These are phyloP conservation scores for Pithys albifrons DNA, from an alignment of 2,113 vertebrate genomes.

Conservation along the genomic window DNA sequence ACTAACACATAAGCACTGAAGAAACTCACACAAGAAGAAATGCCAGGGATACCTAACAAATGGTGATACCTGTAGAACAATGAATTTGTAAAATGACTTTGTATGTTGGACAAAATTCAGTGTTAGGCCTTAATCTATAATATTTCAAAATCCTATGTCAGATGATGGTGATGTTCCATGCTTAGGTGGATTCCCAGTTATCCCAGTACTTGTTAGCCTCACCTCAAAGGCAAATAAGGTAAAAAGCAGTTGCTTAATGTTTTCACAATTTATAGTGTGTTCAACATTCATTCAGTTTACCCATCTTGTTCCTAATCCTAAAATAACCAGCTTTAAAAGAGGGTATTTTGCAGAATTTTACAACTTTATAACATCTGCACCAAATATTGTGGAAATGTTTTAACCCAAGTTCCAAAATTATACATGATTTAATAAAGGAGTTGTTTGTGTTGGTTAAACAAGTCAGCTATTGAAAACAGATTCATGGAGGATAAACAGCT, in stretches of 20 bases:
- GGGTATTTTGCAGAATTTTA: slow-evolving; percentile 26
- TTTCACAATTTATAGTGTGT: background rate
- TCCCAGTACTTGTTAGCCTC: background rate
- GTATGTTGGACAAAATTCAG: background rate
- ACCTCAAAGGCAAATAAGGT: background rate
- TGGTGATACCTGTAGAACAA: background rate
- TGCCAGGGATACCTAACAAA: background rate
- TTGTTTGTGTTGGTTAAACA: slow-evolving; percentile 57
- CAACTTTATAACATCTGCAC: slow-evolving; percentile 50
- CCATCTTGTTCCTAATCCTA: slow-evolving; percentile 6
- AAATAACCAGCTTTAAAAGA: slow-evolving; percentile 38
- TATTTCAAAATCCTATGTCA: background rate
- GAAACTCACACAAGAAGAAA: background rate
- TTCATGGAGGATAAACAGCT: slow-evolving; percentile 3
- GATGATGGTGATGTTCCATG: background rate
- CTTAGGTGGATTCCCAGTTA: background rate
- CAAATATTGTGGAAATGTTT: slow-evolving; percentile 44
- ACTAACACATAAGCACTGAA: background rate
- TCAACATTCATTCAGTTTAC: background rate
- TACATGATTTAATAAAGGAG: slow-evolving; percentile 39
- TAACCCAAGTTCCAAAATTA: slow-evolving; percentile 46
- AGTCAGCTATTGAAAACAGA: slow-evolving; percentile 60
- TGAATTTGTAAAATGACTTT: background rate
- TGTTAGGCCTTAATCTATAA: background rate
- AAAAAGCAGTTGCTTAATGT: background rate